Conservation (phyloP, 2,888 invertebrate species). For the Helleia helle region DNA sequence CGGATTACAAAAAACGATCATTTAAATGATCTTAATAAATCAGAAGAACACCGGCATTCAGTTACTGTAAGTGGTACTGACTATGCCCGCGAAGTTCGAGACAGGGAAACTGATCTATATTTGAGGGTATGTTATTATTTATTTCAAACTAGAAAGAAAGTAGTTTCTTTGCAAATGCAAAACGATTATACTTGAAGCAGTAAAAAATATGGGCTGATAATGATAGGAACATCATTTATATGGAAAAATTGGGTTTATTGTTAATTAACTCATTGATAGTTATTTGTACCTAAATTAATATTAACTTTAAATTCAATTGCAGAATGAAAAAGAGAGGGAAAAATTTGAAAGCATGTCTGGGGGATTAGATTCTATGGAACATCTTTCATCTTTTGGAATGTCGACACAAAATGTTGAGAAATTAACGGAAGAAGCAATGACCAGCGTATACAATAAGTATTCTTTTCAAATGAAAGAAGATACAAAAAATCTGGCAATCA, state of each 20-base stretch:
- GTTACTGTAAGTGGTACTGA: conserved; percentile 41
- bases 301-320: no score
- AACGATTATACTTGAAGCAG: no score
- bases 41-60: conserved; percentile 45
- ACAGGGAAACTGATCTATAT: conserved; percentile 43
- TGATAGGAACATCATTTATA: no score
- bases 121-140: conserved; percentile 33
- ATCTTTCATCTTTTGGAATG: conserved; percentile 35
- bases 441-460: conserved; percentile 55
- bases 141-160: no score
- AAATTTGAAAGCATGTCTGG: conserved; percentile 37
- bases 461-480: conserved; percentile 53
- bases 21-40: conserved; percentile 35
- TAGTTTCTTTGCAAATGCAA: no score
- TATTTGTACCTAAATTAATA: no score
- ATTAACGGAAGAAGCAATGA: conserved; percentile 54
- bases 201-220: no score
- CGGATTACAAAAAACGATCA: conserved; percentile 42
- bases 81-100: conserved; percentile 45
- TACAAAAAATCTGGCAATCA: conserved; percentile 48
- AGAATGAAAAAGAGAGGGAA: conserved; percentile 41
- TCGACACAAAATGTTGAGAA: conserved; percentile 38
- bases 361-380: conserved; percentile 52
- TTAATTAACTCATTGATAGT: no score
- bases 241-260: no score